Conservation (phyloP, 2,888 invertebrate species). For the Drosophila seclusa region DNA sequence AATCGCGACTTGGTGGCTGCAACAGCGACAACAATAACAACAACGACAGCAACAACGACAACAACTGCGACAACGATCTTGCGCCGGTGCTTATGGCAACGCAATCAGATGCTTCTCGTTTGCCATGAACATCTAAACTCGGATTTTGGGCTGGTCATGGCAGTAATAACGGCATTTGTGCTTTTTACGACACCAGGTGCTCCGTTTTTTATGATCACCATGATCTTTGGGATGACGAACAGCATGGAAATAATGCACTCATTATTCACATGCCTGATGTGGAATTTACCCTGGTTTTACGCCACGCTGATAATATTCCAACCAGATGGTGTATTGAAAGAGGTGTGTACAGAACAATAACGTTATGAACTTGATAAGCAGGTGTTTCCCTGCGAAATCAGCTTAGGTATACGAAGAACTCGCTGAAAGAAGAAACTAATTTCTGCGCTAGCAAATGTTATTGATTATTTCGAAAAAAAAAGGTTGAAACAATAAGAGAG, state of each 20-base stretch:
- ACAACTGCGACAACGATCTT: constrained; percentile 14
- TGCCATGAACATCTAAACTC: constrained; percentile 62
- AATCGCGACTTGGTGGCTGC: constrained; percentile 48
- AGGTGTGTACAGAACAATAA: constrained; percentile 51
- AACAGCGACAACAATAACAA: neutral
- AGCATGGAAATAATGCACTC: neutral
- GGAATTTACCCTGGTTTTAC: constrained; percentile 51
- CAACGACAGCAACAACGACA: neutral
- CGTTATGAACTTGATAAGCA: neutral
- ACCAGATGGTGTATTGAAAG: constrained; percentile 45
- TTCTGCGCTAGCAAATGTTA: neutral
- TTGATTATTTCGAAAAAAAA: neutral
- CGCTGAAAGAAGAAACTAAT: neutral
- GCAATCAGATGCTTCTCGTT: constrained; percentile 56
- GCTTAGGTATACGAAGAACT: neutral
- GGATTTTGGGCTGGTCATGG: constrained; percentile 59
- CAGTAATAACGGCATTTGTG: constrained; percentile 52
- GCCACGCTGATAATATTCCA: constrained; percentile 44
- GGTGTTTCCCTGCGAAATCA: neutral
- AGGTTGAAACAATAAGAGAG: neutral
- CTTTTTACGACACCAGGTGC: constrained; percentile 57
- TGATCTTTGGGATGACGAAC: constrained; percentile 42
- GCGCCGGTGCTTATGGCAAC: constrained; percentile 38
- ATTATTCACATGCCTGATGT: constrained; percentile 31
- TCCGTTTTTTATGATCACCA: constrained; percentile 66